Evolutionary conservation across 2,888 invertebrate genomes (phyloP).

Genomic region (Hydroisotoma schaefferi): DNA sequence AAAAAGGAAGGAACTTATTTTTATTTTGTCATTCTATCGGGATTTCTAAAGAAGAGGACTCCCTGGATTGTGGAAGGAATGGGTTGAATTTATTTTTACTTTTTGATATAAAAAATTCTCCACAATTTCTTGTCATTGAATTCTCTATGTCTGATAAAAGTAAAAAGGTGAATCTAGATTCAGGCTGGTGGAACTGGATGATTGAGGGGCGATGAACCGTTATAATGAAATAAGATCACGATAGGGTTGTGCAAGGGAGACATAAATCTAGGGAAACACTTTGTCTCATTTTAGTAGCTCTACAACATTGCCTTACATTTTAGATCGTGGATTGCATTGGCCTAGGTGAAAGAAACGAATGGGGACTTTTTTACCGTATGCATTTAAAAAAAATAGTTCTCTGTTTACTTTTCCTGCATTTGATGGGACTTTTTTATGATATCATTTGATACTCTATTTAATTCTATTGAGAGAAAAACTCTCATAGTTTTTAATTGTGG

Average conservation of each 20-base stretch:
- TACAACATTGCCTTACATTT: too few species aligned
- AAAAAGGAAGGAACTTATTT: too few species aligned
- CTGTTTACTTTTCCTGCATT: too few species aligned
- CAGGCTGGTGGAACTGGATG: constrained; percentile 1
- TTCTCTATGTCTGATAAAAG: not conserved
- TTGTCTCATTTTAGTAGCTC: constrained; percentile 13
- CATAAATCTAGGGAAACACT: constrained; percentile 10
- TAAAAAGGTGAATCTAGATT: not conserved
- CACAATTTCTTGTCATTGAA: not conserved
- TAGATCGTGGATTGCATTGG: too few species aligned
- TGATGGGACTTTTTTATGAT: too few species aligned
- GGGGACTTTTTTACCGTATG: too few species aligned
- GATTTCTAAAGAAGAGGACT: not conserved
- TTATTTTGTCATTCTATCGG: too few species aligned
- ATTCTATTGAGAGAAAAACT: too few species aligned
- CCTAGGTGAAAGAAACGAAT: too few species aligned
- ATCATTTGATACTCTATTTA: too few species aligned
- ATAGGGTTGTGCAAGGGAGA: constrained; percentile 45
- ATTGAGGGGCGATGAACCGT: constrained; percentile 47
- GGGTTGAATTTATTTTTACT: not conserved
- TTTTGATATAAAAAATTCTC: not conserved
- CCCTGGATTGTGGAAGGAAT: not conserved
- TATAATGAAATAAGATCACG: constrained; percentile 44
- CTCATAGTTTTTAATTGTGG: too few species aligned
- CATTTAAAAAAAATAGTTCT: too few species aligned